Conservation (phyloP, 2,113 vertebrate species). For the Bos taurus region ARS-UCD2.0 NC_037334.1:45955501-45956000, state of each 20-base stretch:
- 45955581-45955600: neutral
- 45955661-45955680: neutral
- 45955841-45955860: neutral
- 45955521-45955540: neutral
- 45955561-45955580: neutral
- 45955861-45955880: neutral
- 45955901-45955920: neutral
- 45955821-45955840: neutral
- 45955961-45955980: neutral
- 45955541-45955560: neutral
- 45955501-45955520: neutral
- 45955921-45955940: neutral
- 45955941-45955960: neutral
- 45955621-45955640: neutral
- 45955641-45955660: neutral
- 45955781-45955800: constrained; percentile 99
- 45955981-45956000: neutral
- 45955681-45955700: constrained; percentile 23
- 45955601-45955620: neutral
- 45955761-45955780: constrained; percentile 99
- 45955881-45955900: neutral
- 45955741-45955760: constrained; percentile 99
- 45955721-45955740: constrained; percentile 98
- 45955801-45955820: constrained; percentile 97
- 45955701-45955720: constrained; percentile 61